Evolutionary conservation across 2,888 invertebrate species (phyloP), one percentile per base, ranked within the genome.

Genomic region (Elysia crispata): DNA sequence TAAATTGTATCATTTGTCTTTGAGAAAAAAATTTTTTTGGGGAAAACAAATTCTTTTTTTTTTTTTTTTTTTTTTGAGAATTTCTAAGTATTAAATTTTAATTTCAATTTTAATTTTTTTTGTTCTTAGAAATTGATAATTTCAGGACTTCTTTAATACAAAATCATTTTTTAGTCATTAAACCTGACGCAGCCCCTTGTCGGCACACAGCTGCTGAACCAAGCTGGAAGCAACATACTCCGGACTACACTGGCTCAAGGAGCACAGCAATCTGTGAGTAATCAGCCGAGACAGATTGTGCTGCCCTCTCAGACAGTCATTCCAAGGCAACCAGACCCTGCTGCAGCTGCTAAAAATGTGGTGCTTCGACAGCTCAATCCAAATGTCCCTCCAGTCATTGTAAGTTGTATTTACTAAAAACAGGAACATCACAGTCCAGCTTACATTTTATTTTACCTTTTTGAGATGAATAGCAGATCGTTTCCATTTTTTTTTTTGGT

Each of bases 171-270:
- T 41, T 64, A 77, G 80, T 80, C 80, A 20, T 72, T 80, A 31
- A 80, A 66, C 41, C 60, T 80, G 64, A 69, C 80, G 13, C 80
- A 80, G 76, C 80, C 76, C 6, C 31, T 76, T 25, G 66, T 80
- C 1, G 76, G 80, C n/a, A 80, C 80, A 23, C 80, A 80, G 54
- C n/a, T 80, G 50, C 70, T 80, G 31, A 76, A 76, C 20, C 67
- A 73, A 33, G 66, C 49, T n/a, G 76, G 50, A 57, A n/a, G 31
- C 70, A 76, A 76, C 33, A 76, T 80, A 30, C 76, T 80, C 23
- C 70, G 72, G 1, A 33, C 76, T 31, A 76, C 31, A 28, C 50
- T 80, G 62, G 64, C 80, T 15, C 76, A 67, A 11, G 70, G 57
- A 1, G 60, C 54, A 1, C 79, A 57, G 28, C 54, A 64, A 8